Evolutionary conservation across 2,113 vertebrate species (phyloP), one percentile per base, ranked within the genome.

Genomic region (Nothobranchius kuhntae): DNA sequence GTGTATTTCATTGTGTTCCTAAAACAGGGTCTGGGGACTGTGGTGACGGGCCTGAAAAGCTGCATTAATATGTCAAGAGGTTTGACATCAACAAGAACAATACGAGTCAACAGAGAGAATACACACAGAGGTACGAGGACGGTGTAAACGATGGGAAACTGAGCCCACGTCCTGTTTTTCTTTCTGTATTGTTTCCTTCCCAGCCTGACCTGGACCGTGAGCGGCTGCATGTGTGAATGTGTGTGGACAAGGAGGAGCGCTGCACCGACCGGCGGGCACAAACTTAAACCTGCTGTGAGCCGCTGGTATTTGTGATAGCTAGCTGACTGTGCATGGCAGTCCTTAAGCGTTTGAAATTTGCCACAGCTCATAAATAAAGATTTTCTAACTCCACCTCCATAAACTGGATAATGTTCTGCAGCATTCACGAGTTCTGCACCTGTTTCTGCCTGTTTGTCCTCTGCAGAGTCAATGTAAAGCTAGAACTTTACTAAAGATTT

Each of bases 121-220:
- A 77, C 53, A 71, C 12, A 1, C 47, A 59, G 52, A 69, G 71
- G 61, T 70, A 52, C 5, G 52, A 70, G 73, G 71, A 58, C 69
- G 61, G 75, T 54, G 73, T 45, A 72, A 78, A 78, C 26, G 64
- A 84, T 90, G 89, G 89, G 89, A 91, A 91, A 89, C 77, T 61
- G 77, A 84, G 68, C 75, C 54, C 46, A 71, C 78, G 87, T 93
- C 92, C 92, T 92, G 89, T 91, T 91, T 87, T 91, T 87, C 86
- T 78, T 88, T 85, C 71, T 46, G 75, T 92, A 92, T 92, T 90
- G 85, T 92, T 92, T 92, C 90, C 91, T 92, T 89, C 83, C 80
- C 61, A 65, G 64, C 45, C 67, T 78, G 77, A 84, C 57, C 63
- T 44, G 73, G 57, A 46, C 21, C 48, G 1, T 5, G 60, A 54